phyloP scores from a whole-genome alignment of 1,140 invertebrate species.

The Heliconius hermathena region DNA sequence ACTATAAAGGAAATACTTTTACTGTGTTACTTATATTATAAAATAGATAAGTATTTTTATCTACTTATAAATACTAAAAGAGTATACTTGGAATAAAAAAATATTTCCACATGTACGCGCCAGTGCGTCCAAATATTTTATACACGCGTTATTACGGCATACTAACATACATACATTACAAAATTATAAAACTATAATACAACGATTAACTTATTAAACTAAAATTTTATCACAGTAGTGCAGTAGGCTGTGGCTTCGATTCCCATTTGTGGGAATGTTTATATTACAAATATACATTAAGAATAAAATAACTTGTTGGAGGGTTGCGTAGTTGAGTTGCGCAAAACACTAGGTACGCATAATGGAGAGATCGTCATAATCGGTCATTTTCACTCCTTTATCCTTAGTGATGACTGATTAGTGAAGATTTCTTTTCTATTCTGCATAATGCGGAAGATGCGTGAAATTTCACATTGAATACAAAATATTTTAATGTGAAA shows the following conservation, averaged over 20 bases:
- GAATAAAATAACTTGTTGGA: too few relatives aligned
- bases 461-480: too few relatives aligned
- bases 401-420: too few relatives aligned
- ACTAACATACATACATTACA: neutral
- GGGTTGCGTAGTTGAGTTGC: too few relatives aligned
- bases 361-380: too few relatives aligned
- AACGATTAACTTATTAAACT: neutral
- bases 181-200: neutral
- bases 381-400: too few relatives aligned
- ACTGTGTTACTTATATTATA: neutral
- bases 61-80: neutral
- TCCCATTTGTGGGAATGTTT: too few relatives aligned
- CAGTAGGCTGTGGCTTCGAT: neutral
- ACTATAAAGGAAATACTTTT: slow-evolving; percentile 4
- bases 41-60: neutral
- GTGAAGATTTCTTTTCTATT: too few relatives aligned
- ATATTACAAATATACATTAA: too few relatives aligned
- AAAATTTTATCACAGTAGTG: neutral
- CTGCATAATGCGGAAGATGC: too few relatives aligned
- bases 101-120: neutral
- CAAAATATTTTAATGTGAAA: too few relatives aligned
- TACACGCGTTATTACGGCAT: slow-evolving; percentile 1
- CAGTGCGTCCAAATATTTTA: slow-evolving; percentile 6
- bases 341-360: too few relatives aligned
- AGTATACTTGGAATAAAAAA: neutral